phyloP scores from a whole-genome alignment of 2,888 invertebrate genomes.

The Erebia aethiops region DNA sequence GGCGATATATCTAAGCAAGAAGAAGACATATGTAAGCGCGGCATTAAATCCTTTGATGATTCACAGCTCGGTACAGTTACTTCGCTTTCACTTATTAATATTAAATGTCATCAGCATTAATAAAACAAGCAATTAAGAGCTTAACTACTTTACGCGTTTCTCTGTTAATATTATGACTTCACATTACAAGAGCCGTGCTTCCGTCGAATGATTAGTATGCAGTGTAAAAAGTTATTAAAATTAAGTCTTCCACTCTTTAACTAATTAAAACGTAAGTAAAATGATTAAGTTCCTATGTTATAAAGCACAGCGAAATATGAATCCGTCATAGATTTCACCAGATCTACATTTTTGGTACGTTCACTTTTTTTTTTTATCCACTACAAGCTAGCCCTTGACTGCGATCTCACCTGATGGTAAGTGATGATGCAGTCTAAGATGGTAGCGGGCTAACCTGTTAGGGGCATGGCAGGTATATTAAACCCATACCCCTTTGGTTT shows the following conservation, averaged over 20 bases:
- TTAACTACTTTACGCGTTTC: slow-evolving; percentile 35
- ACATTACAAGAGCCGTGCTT: slow-evolving; percentile 10
- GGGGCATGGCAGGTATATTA: too few species aligned
- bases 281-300: too few species aligned
- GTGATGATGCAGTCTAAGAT: too few species aligned
- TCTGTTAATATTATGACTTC: slow-evolving; percentile 36
- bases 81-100: slow-evolving; percentile 35
- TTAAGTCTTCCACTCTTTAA: neutral
- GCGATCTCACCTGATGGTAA: too few species aligned
- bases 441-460: too few species aligned
- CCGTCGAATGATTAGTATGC: slow-evolving; percentile 11
- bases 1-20: neutral
- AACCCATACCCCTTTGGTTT: too few species aligned
- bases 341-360: too few species aligned
- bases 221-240: neutral
- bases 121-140: slow-evolving; percentile 32
- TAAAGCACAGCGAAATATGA: too few species aligned
- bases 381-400: too few species aligned
- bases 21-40: slow-evolving; percentile 5
- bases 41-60: slow-evolving; percentile 15
- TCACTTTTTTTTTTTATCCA: too few species aligned
- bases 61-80: slow-evolving; percentile 28
- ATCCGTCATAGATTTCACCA: too few species aligned
- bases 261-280: too few species aligned
- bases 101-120: slow-evolving; percentile 33